Evolutionary conservation across 1,140 invertebrate genomes (phyloP).

Genomic region (Tribolium madens): DNA sequence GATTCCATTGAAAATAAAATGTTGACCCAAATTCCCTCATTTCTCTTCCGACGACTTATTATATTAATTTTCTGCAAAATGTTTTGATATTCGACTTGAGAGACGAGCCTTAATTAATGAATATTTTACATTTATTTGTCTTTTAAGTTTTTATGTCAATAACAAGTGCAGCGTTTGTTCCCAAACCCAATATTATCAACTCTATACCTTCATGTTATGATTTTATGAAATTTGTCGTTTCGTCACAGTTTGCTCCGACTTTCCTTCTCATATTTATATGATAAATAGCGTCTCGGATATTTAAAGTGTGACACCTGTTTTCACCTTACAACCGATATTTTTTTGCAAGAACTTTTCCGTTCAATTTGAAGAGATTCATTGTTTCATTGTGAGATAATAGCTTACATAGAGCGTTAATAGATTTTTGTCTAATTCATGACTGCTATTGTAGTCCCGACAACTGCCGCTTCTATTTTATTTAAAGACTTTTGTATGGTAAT

Average conservation of each 20-base stretch:
- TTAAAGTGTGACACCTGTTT: conserved; percentile 24
- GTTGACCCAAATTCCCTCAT: conserved; percentile 17
- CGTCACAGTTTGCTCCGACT: background rate
- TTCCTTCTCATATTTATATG: conserved; percentile 10
- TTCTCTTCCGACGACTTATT: background rate
- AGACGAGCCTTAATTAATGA: background rate
- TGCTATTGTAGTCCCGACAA: conserved; percentile 15
- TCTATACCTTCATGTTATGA: background rate
- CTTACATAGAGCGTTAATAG: conserved; percentile 19
- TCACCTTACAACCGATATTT: background rate
- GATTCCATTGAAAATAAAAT: conserved; percentile 26
- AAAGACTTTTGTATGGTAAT: conserved; percentile 1
- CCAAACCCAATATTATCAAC: background rate
- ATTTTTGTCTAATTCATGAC: conserved; percentile 33
- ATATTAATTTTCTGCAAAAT: conserved; percentile 8
- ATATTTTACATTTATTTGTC: background rate
- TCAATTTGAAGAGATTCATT: background rate
- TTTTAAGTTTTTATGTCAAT: background rate
- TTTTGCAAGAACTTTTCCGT: background rate
- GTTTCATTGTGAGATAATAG: conserved; percentile 14
- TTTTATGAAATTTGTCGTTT: conserved; percentile 22
- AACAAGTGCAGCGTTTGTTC: background rate
- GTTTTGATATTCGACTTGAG: conserved; percentile 3
- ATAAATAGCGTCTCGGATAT: conserved; percentile 25
- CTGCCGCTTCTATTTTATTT: conserved; percentile 9